Conservation (phyloP, 2,888 invertebrate genomes). For the Protula sp. region DNA sequence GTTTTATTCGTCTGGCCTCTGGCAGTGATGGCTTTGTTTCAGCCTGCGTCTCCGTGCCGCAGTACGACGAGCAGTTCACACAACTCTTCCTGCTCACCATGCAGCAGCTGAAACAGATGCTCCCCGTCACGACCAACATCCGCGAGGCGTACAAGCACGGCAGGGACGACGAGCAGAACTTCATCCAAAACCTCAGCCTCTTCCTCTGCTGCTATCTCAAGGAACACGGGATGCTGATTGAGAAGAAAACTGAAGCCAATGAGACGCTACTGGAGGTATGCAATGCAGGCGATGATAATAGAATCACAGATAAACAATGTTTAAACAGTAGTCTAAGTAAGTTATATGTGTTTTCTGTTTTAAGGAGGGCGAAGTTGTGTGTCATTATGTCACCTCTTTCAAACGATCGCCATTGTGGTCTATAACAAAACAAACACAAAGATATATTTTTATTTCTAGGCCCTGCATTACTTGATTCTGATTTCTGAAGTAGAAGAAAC, state of each 20-base stretch:
- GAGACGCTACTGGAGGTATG: slow-evolving; percentile 65
- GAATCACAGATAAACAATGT: too few relatives aligned
- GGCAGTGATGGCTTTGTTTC: slow-evolving; percentile 8
- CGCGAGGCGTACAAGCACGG: slow-evolving; percentile 89
- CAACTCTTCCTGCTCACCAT: slow-evolving; percentile 86
- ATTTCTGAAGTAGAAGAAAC: slow-evolving; percentile 96
- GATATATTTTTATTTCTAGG: too few relatives aligned
- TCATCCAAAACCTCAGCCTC: slow-evolving; percentile 95
- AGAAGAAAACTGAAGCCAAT: slow-evolving; percentile 66
- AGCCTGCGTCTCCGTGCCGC: slow-evolving; percentile 72
- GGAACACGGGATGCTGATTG: slow-evolving; percentile 71
- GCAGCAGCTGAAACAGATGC: slow-evolving; percentile 82
- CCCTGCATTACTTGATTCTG: slow-evolving; percentile 54
- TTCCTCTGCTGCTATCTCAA: slow-evolving; percentile 95
- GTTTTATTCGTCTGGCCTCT: too few relatives aligned
- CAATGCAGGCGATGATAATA: too few relatives aligned
- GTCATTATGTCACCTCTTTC: too few relatives aligned
- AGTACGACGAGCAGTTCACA: slow-evolving; percentile 90
- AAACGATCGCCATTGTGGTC: too few relatives aligned
- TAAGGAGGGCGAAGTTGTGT: too few relatives aligned
- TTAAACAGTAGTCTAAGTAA: too few relatives aligned
- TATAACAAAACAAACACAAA: too few relatives aligned
- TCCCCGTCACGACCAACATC: slow-evolving; percentile 86
- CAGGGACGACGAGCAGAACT: slow-evolving; percentile 94
- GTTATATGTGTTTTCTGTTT: too few relatives aligned